These are phyloP conservation scores for Liodrosophila aerea DNA, from an alignment of 2,888 invertebrate species.

Conservation along the genomic window DNA sequence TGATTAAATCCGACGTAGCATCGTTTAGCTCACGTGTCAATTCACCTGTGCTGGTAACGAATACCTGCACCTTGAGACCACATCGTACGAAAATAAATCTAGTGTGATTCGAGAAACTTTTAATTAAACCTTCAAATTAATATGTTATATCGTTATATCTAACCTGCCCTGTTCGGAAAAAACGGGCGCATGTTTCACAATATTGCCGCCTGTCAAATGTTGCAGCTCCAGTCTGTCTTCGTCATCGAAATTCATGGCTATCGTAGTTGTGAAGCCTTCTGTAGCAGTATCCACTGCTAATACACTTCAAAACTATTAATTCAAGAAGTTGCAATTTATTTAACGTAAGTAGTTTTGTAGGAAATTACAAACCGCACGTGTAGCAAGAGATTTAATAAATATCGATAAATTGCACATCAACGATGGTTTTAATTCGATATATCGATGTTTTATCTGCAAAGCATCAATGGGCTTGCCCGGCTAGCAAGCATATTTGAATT, in stretches of 20 bases:
- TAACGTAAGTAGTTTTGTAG: conserved; percentile 19
- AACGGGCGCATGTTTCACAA: conserved; percentile 85
- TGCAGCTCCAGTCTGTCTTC: conserved; percentile 83
- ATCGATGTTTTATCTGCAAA: too few relatives aligned
- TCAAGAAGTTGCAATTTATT: conserved; percentile 17
- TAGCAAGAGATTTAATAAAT: conserved; percentile 42
- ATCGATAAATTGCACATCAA: too few relatives aligned
- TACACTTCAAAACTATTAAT: conserved; percentile 7
- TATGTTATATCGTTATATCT: conserved; percentile 70
- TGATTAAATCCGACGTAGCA: conserved; percentile 83
- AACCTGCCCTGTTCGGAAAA: conserved; percentile 86
- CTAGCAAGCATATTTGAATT: too few relatives aligned
- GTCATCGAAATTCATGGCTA: conserved; percentile 72
- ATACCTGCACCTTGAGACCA: conserved; percentile 85
- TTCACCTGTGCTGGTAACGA: conserved; percentile 86
- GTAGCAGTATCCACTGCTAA: conserved; percentile 18
- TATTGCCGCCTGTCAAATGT: conserved; percentile 86
- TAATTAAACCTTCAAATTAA: not conserved
- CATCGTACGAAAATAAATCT: conserved; percentile 86
- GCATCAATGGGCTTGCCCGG: too few relatives aligned
- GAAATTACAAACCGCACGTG: conserved; percentile 60
- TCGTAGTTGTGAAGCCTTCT: conserved; percentile 11
- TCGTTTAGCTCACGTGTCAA: conserved; percentile 85
- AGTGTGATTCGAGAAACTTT: conserved; percentile 18
- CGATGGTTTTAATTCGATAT: too few relatives aligned